A percentile compares a stretch with the other conserved stretches of the same genome.
Evolutionary conservation across 2,113 vertebrate species (phyloP).

Genomic region (Eulemur macaco): DNA sequence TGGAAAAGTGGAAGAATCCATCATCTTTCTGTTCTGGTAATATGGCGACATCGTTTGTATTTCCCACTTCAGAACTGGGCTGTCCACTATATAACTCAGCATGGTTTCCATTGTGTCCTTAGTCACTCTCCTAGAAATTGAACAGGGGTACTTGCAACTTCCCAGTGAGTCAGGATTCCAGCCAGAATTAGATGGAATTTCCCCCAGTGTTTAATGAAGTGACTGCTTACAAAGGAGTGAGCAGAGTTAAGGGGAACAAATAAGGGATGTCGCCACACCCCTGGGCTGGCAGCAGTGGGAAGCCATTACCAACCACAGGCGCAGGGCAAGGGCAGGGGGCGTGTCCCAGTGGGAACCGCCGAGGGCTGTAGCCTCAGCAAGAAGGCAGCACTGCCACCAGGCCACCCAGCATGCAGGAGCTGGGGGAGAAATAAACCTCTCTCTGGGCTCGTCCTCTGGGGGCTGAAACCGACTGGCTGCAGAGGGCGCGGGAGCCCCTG

Average conservation of each 20-base stretch:
- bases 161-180: background rate
- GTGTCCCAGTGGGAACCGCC: accelerated
- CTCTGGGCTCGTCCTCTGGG: background rate
- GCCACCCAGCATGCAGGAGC: background rate
- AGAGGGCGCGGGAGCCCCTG: background rate
- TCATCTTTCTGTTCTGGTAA: background rate
- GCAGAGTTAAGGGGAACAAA: background rate
- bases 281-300: background rate
- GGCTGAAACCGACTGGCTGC: background rate
- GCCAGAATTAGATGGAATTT: background rate
- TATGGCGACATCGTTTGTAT: background rate
- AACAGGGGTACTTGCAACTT: background rate
- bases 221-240: background rate
- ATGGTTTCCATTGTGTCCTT: background rate
- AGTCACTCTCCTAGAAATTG: constrained; percentile 8
- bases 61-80: background rate
- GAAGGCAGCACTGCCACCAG: background rate
- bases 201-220: background rate
- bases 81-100: background rate
- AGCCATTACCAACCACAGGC: background rate
- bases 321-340: background rate
- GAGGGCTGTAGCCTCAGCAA: background rate
- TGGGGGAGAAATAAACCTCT: background rate
- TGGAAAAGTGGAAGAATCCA: background rate
- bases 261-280: background rate